A percentile compares a stretch with the other conserved stretches of the same genome.
Evolutionary conservation across 2,888 invertebrate species (phyloP).

Genomic region (Hartigia nigra): DNA sequence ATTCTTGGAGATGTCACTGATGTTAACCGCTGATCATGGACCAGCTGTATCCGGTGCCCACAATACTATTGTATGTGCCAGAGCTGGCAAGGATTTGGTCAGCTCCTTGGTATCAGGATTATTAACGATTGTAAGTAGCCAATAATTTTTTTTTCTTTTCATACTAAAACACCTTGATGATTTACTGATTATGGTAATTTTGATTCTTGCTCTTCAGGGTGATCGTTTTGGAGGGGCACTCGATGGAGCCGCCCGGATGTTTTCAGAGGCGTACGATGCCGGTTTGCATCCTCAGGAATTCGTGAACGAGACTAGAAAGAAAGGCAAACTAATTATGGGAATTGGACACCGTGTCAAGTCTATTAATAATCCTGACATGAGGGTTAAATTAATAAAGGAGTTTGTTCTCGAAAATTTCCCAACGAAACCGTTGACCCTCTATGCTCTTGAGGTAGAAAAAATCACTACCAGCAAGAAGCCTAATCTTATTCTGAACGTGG

Average conservation of each 20-base stretch:
- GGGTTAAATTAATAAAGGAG: slow-evolving; percentile 96
- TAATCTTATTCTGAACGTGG: slow-evolving; percentile 99
- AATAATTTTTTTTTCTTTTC: not conserved
- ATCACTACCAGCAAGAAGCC: slow-evolving; percentile 99
- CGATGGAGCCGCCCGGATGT: slow-evolving; percentile 97
- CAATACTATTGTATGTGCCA: slow-evolving; percentile 97
- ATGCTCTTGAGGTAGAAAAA: slow-evolving; percentile 97
- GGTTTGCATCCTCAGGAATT: slow-evolving; percentile 97
- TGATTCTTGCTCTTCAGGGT: slow-evolving; percentile 72
- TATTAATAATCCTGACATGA: slow-evolving; percentile 98
- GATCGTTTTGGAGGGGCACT: slow-evolving; percentile 98
- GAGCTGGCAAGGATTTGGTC: slow-evolving; percentile 97
- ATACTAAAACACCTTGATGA: not conserved
- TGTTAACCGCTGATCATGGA: slow-evolving; percentile 99
- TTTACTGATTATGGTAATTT: not conserved
- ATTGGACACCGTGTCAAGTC: slow-evolving; percentile 93
- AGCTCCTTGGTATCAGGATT: slow-evolving; percentile 96
- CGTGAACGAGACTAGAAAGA: slow-evolving; percentile 96
- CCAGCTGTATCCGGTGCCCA: slow-evolving; percentile 99
- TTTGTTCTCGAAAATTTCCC: slow-evolving; percentile 96
- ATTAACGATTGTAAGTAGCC: slow-evolving; percentile 88
- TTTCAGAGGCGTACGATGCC: slow-evolving; percentile 95
- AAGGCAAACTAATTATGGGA: slow-evolving; percentile 98
- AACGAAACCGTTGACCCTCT: slow-evolving; percentile 91
- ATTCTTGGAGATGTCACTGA: slow-evolving; percentile 98